Evolutionary conservation across 2,888 invertebrate species (phyloP).

Genomic region (Rhagonycha fulva): DNA sequence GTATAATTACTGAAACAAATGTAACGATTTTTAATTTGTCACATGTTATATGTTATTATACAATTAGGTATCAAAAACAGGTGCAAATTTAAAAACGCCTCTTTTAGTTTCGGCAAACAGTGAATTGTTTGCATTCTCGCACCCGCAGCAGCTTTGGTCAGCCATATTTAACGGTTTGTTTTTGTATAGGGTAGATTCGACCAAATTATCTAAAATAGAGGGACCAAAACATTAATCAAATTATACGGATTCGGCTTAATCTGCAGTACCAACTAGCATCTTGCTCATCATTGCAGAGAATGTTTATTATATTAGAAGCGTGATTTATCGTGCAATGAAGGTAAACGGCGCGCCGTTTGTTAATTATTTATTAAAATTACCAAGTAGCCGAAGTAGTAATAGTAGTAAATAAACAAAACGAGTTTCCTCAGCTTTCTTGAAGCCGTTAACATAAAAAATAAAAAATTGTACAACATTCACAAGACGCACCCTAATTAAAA

Average conservation of each 20-base stretch:
- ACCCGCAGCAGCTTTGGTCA: slow-evolving; percentile 29
- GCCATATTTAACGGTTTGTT: slow-evolving; percentile 36
- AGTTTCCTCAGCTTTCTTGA: not conserved
- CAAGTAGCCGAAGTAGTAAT: slow-evolving; percentile 5
- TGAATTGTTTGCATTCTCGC: slow-evolving; percentile 13
- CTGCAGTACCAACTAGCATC: slow-evolving; percentile 42
- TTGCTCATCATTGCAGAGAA: slow-evolving; percentile 41
- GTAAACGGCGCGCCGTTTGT: slow-evolving; percentile 37
- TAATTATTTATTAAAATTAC: slow-evolving; percentile 40
- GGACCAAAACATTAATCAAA: slow-evolving; percentile 46
- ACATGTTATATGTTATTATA: not conserved
- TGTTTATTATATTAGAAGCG: slow-evolving; percentile 43
- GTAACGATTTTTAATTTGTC: slow-evolving; percentile 12
- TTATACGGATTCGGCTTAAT: slow-evolving; percentile 47
- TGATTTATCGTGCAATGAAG: slow-evolving; percentile 41
- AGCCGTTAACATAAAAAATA: not conserved
- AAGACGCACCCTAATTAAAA: slow-evolving; percentile 25
- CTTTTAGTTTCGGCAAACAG: slow-evolving; percentile 31
- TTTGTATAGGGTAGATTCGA: slow-evolving; percentile 27
- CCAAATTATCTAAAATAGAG: slow-evolving; percentile 41
- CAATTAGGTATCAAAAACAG: slow-evolving; percentile 13
- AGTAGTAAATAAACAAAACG: not conserved
- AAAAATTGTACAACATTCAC: slow-evolving; percentile 2
- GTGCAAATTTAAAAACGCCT: slow-evolving; percentile 28
- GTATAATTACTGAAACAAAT: not conserved